Base-by-base conservation (phyloP, 1,140 invertebrate species). In the Bombus picipes region DNA sequence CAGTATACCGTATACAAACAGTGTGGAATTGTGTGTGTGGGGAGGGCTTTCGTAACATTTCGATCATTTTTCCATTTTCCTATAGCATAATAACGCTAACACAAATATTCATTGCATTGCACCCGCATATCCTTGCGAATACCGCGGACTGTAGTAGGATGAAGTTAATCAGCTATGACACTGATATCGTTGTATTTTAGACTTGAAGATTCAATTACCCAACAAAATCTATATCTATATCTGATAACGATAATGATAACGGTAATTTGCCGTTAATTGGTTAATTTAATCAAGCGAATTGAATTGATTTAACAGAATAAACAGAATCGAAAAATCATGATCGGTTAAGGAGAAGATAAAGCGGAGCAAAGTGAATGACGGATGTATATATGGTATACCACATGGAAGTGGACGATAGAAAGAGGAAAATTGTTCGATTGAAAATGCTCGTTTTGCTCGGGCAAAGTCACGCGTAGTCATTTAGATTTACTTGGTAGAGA, bases 141-240 rank as follows among this genome's bases (percentile, higher is more conserved):
- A 53, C 47, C 47, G 6, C 18, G 47, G 18, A 22, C 18, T 53
- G 0, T 22, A 53, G 15, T 47, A 47, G 43, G 0, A 47, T 47
- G 5, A 22, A 22, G 18, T 22, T 53, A 53, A 47, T 53, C 59
- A n/a, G 12, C 10, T 62, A n/a, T 62, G 10, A 5, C 28, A 28
- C 13, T n/a, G 10, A 22, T 78, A 81, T 59, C 59, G 75, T 81
- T 47, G 2, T 78, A 84, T 78, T 72, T 81, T 28, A 41, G 62
- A 81, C 47, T 80, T 81, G 28, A 25, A 78, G 74, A 71, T 66
- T 75, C 81, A 89, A 88, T 91, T 91, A 90, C 68, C 68, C 73
- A 88, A 86, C 86, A n/a, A 89, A 89, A 92, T 92, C 66, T 86
- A 87, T 91, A 90, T 92, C 89, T 74, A 87, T 91, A 91, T 92